Base-by-base conservation (phyloP, 2,797 vertebrate genomes). In the Meda fulgida region DNA sequence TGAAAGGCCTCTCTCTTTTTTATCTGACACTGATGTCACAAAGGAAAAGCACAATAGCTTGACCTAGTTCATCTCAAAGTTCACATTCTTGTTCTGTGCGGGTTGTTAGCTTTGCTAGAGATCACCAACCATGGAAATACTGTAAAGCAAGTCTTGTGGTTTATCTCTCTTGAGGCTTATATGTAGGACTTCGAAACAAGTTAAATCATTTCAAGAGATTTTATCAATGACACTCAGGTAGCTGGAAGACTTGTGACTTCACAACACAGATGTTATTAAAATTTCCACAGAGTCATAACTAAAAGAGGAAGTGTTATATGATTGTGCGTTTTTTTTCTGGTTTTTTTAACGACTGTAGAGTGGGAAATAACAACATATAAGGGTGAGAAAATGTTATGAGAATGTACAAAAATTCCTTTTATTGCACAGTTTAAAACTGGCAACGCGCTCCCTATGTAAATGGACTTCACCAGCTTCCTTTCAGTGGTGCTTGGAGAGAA, bases 401-500 rank as follows among this genome's bases (percentile, higher is more conserved):
- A 53, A 66, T 26, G 1, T 19, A 11, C 6, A 67, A 36, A 51
- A 19, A 76, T 11, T 65, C 31, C 9, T 51, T 48, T 73, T 73
- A 48, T 46, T 66, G 18, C 23, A 26, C 5, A 19, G 53, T 36
- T 73, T 65, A 13, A 65, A 66, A 66, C 18, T n/a, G 70, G 29
- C 40, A 83, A 66, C 14, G 1, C 6, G 23, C 70, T 21, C 43
- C 9, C 16, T 76, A 43, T 38, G 34, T 75, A 51, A 51, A 66
- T 66, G 43, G 21, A 73, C 23, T 83, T 38, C 14, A 26, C 29
- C 46, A 67, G 46, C 63, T 58, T 53, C 60, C 70, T 83, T 80
- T 81, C 75, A 67, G 53, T 75, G 51, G 63, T 55, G 79, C 86
- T 65, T 63, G 67, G 58, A 81, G 67, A 89, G 87, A 90, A 88